phyloP scores from a whole-genome alignment of 2,113 vertebrate genomes.

The Sapajus apella region DNA sequence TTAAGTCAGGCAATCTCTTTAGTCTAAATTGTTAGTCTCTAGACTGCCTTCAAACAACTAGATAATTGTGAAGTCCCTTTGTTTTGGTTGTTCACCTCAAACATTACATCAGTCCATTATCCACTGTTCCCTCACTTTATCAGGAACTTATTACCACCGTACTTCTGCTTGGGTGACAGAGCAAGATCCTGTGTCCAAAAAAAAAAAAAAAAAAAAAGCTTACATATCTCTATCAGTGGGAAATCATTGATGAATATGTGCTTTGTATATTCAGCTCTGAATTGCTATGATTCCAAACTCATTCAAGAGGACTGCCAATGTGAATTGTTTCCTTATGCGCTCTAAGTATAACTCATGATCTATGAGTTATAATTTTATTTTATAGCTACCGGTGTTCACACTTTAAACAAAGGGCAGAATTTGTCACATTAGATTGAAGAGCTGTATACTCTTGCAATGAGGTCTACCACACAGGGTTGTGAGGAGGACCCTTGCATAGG shows the following conservation, averaged over 20 bases:
- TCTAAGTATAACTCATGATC: constrained; percentile 15
- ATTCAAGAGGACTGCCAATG: neutral
- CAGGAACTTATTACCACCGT: neutral
- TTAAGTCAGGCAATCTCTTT: neutral
- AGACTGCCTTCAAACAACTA: constrained; percentile 30
- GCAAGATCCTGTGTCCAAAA: too few relatives aligned
- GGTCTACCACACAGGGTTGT: neutral
- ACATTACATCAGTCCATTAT: constrained; percentile 32
- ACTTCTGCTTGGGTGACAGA: neutral
- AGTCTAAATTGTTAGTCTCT: constrained; percentile 19
- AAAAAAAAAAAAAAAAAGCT: neutral
- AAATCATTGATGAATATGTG: neutral
- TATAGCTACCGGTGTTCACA: neutral
- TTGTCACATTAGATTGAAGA: neutral
- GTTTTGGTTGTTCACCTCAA: constrained; percentile 47
- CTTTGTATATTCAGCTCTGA: constrained; percentile 44
- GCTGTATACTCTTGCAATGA: neutral
- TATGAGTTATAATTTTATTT: neutral
- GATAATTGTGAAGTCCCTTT: constrained; percentile 43
- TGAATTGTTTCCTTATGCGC: neutral
- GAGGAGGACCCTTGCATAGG: neutral
- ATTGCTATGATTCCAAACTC: constrained; percentile 24
- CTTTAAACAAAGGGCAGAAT: neutral
- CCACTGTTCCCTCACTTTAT: constrained; percentile 44
- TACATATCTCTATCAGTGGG: neutral